Percentiles rank a stretch among this genome's conserved stretches.
Conservation (phyloP, 2,113 vertebrate species). For the Psophia crepitans region DNA sequence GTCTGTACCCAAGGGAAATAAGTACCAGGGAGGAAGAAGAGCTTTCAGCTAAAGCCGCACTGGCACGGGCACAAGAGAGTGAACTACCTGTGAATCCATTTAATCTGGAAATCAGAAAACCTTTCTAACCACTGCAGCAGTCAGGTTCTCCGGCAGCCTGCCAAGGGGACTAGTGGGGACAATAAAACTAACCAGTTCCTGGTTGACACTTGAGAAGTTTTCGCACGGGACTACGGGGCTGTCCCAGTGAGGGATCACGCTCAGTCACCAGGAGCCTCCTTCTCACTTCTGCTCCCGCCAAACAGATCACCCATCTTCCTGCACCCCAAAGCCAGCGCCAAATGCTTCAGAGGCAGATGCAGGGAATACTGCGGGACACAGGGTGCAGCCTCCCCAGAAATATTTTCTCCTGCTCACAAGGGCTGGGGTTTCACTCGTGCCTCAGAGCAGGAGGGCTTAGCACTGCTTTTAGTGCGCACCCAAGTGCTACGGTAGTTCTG, state of each 20-base stretch:
- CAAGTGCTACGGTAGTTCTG: background rate
- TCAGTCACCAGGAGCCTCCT: accelerated
- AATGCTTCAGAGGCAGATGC: background rate
- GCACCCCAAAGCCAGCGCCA: background rate
- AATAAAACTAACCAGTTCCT: background rate
- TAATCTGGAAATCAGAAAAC: background rate
- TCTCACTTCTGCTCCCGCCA: background rate
- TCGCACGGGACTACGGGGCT: background rate
- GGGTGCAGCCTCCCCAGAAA: background rate
- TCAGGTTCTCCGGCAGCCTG: background rate
- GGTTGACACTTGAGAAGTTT: background rate
- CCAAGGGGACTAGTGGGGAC: background rate
- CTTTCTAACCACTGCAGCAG: background rate
- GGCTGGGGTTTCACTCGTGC: background rate
- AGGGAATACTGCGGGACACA: background rate
- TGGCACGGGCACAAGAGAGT: background rate
- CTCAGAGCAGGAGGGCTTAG: background rate
- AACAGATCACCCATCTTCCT: background rate
- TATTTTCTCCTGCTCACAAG: background rate
- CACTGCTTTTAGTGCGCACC: background rate
- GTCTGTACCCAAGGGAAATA: background rate
- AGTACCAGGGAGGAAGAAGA: background rate
- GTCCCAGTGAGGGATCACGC: background rate
- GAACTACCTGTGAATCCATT: background rate
- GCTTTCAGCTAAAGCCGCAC: background rate